Conservation (phyloP, 2,797 vertebrate species). For the Hafferia zeledoni region DNA sequence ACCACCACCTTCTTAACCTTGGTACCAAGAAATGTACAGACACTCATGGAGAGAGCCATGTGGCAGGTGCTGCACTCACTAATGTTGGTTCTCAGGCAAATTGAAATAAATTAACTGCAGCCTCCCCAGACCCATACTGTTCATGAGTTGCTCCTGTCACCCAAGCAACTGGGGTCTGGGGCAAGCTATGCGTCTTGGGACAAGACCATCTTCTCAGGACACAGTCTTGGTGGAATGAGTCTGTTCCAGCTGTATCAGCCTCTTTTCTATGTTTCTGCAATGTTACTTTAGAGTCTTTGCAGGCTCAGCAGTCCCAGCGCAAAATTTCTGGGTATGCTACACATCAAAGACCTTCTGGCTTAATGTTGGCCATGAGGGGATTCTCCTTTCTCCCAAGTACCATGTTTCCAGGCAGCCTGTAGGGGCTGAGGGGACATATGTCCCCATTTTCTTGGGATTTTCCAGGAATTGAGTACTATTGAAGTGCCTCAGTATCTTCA, state of each 20-base stretch:
- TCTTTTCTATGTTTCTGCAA: not conserved
- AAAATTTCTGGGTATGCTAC: not conserved
- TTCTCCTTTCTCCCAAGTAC: not conserved
- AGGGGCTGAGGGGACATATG: accelerated
- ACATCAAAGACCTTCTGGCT: not conserved
- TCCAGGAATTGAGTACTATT: not conserved
- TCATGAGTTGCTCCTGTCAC: not conserved
- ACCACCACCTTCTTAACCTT: not conserved
- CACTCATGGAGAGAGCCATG: not conserved
- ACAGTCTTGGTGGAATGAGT: not conserved
- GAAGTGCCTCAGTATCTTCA: not conserved
- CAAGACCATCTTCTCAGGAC: not conserved
- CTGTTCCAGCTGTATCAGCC: not conserved
- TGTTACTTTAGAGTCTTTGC: not conserved
- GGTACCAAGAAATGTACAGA: not conserved
- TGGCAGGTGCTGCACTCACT: not conserved
- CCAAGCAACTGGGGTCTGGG: not conserved
- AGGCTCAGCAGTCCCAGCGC: not conserved
- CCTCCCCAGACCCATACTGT: not conserved
- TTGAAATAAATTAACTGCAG: not conserved
- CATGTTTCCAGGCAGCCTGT: not conserved
- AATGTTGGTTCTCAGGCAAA: not conserved
- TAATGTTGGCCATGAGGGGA: not conserved
- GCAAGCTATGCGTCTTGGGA: not conserved
- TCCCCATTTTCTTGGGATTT: not conserved